Conservation (phyloP, 2,888 invertebrate genomes). For the Silvanus unidentatus region DNA sequence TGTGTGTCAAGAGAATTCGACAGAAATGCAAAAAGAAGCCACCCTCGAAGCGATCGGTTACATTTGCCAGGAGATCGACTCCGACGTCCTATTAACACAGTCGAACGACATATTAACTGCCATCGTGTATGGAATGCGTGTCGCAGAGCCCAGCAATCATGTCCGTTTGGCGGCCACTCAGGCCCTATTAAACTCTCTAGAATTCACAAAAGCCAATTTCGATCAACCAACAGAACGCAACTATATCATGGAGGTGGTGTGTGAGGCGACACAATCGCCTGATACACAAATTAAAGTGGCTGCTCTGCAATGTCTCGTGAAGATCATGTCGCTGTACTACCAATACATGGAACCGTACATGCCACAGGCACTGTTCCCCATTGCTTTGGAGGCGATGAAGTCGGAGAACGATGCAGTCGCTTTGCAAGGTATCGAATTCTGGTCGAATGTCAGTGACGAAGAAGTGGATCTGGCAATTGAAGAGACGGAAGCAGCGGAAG, state of each 20-base stretch:
- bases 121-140: conserved; percentile 97
- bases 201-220: conserved; percentile 98
- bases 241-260: conserved; percentile 98
- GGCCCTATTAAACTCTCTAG: conserved; percentile 92
- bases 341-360: conserved; percentile 99
- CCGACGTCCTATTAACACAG: conserved; percentile 84
- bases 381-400: conserved; percentile 97
- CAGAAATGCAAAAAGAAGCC: conserved; percentile 93
- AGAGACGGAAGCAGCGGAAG: conserved; percentile 88
- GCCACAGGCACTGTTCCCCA: conserved; percentile 95
- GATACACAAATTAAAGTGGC: conserved; percentile 89
- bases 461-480: conserved; percentile 95
- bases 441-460: conserved; percentile 99
- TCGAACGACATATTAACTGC: conserved; percentile 97
- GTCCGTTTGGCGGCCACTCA: conserved; percentile 95
- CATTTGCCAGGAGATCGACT: conserved; percentile 97
- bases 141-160: conserved; percentile 86
- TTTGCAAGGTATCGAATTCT: conserved; percentile 98
- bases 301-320: conserved; percentile 94
- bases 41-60: conserved; percentile 98
- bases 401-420: conserved; percentile 93
- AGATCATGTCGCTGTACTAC: conserved; percentile 97
- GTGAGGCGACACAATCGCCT: conserved; percentile 93
- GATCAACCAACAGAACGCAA: conserved; percentile 95
- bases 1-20: conserved; percentile 78